A percentile compares a stretch with the other conserved stretches of the same genome.
Conservation (phyloP, 2,888 invertebrate species). For the Iselma pallidipennis region DNA sequence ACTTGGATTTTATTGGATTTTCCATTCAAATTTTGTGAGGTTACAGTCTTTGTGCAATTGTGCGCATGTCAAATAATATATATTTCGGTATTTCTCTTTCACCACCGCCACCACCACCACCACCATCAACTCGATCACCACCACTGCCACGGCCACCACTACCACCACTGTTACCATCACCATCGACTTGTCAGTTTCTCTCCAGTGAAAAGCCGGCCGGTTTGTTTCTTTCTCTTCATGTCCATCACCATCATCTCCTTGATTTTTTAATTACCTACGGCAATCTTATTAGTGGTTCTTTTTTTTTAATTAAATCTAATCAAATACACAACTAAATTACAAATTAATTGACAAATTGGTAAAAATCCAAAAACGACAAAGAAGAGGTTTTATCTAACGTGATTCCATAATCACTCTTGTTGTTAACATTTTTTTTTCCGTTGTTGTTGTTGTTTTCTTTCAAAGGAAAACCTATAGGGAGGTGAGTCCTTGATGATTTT, state of each 20-base stretch:
- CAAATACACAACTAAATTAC: background rate
- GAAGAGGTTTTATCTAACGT: no score
- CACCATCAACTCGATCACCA: no score
- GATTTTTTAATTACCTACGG: constrained; percentile 11
- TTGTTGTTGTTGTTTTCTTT: no score
- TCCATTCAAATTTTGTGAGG: constrained; percentile 41
- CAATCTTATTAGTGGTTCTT: constrained; percentile 3
- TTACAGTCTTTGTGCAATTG: constrained; percentile 44
- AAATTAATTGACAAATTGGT: no score
- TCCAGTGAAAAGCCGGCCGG: constrained; percentile 48
- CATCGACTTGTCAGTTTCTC: constrained; percentile 44
- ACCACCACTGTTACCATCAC: constrained; percentile 27
- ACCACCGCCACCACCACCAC: background rate
- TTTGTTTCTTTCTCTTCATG: constrained; percentile 37
- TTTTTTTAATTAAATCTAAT: background rate
- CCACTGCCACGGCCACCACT: background rate
- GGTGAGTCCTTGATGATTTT: no score
- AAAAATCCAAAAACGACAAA: no score
- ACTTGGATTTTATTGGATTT: constrained; percentile 15
- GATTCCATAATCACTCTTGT: no score
- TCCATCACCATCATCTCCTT: constrained; percentile 16
- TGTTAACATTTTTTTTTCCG: no score
- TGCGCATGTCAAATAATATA: constrained; percentile 44
- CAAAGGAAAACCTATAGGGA: no score
- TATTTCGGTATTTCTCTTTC: background rate